Conservation (phyloP, 2,113 vertebrate genomes). For the Chloebia gouldiae region DNA sequence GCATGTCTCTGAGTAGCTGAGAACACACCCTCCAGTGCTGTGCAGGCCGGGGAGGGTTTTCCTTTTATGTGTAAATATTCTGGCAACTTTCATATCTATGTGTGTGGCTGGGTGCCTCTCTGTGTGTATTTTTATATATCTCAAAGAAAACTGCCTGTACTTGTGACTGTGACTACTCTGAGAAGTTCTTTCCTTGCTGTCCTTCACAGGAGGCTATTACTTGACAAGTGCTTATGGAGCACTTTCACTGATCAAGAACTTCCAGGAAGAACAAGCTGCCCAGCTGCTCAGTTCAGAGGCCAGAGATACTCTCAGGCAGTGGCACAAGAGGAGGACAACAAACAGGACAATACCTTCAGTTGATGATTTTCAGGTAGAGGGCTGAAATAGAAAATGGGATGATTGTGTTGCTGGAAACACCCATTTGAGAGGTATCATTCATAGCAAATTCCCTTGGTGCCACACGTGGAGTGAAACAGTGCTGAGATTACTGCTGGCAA, state of each 20-base stretch:
- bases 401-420: not conserved
- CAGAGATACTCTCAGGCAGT: conserved; percentile 91
- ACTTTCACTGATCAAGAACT: conserved; percentile 94
- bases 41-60: not conserved
- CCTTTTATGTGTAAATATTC: not conserved
- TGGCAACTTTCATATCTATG: fast-evolving
- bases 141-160: not conserved
- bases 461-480: not conserved
- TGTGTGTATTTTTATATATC: not conserved
- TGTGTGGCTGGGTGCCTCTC: not conserved
- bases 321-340: conserved; percentile 91
- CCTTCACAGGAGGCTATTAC: conserved; percentile 89
- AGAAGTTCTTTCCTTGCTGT: not conserved
- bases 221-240: conserved; percentile 95
- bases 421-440: not conserved
- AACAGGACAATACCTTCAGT: conserved; percentile 86
- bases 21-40: not conserved
- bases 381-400: not conserved
- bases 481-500: not conserved
- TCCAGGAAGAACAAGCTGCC: conserved; percentile 95
- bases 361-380: conserved; percentile 92
- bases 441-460: not conserved
- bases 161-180: not conserved
- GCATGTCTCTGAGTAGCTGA: not conserved
- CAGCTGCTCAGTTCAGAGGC: conserved; percentile 89